Evolutionary conservation across 2,888 invertebrate genomes (phyloP).

Genomic region (Gymnosoma rotundatum): DNA sequence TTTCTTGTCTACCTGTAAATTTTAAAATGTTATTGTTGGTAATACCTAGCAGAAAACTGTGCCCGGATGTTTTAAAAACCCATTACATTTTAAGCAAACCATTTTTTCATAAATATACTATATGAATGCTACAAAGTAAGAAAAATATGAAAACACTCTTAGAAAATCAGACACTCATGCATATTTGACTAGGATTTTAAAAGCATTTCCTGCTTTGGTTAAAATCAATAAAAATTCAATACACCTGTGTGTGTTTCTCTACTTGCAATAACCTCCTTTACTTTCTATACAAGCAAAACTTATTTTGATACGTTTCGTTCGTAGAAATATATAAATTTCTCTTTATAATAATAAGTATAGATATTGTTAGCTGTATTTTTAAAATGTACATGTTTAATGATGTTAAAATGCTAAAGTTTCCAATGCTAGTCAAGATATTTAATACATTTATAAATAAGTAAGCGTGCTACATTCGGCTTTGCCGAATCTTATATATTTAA

Average conservation of each 20-base stretch:
- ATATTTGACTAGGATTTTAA: neutral
- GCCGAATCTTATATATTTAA: too few relatives aligned
- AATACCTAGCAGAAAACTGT: neutral
- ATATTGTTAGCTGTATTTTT: neutral
- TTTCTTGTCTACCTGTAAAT: conserved; percentile 10
- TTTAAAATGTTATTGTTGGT: neutral
- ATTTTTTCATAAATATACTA: conserved; percentile 24
- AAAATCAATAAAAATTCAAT: conserved; percentile 32
- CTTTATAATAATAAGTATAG: neutral
- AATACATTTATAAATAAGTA: too few relatives aligned
- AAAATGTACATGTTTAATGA: neutral
- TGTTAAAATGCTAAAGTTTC: too few relatives aligned
- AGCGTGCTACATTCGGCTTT: too few relatives aligned
- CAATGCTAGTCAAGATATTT: too few relatives aligned
- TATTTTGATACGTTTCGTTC: neutral
- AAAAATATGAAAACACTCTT: neutral
- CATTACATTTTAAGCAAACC: conserved; percentile 17
- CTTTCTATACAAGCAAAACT: neutral
- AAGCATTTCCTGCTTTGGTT: conserved; percentile 30
- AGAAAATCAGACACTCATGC: neutral
- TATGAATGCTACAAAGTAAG: neutral
- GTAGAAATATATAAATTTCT: neutral
- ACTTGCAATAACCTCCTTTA: neutral
- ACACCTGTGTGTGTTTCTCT: neutral
- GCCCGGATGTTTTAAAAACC: conserved; percentile 13